Evolutionary conservation across 2,888 invertebrate species (phyloP).

Genomic region (Ophion ellenae): DNA sequence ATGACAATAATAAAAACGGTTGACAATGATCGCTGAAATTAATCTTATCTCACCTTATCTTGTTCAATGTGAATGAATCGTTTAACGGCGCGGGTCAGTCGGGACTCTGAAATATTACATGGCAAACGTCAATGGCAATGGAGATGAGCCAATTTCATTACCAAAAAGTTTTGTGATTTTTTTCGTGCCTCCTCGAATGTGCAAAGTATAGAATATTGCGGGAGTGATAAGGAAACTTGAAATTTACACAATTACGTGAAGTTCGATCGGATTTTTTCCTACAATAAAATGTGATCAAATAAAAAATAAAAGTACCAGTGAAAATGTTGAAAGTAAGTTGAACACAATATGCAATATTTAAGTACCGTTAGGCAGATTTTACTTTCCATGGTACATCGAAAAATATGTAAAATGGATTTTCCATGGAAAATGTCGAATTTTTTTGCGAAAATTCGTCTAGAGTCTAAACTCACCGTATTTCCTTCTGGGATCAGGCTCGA

Average conservation of each 20-base stretch:
- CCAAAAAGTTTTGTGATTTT: not conserved
- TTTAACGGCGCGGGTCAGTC: slow-evolving; percentile 88
- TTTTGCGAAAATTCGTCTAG: not conserved
- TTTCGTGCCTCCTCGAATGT: not conserved
- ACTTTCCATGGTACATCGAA: not conserved
- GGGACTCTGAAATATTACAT: slow-evolving; percentile 74
- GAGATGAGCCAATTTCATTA: not conserved
- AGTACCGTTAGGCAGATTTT: not conserved
- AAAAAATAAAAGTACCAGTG: too few relatives aligned
- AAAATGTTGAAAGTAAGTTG: too few relatives aligned
- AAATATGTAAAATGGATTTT: not conserved
- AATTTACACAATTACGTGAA: not conserved
- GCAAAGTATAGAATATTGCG: not conserved
- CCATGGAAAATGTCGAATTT: not conserved
- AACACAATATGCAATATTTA: too few relatives aligned
- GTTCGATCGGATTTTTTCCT: too few relatives aligned
- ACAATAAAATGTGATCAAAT: too few relatives aligned
- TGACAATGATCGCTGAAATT: not conserved
- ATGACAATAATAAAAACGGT: slow-evolving; percentile 7
- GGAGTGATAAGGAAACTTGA: not conserved
- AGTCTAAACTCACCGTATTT: slow-evolving; percentile 82
- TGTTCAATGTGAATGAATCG: slow-evolving; percentile 93
- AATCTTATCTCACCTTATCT: slow-evolving; percentile 86
- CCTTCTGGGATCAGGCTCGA: slow-evolving; percentile 90
- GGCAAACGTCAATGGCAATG: not conserved